Conservation (phyloP, 2,888 invertebrate species). For the Conops quadrifasciatus region DNA sequence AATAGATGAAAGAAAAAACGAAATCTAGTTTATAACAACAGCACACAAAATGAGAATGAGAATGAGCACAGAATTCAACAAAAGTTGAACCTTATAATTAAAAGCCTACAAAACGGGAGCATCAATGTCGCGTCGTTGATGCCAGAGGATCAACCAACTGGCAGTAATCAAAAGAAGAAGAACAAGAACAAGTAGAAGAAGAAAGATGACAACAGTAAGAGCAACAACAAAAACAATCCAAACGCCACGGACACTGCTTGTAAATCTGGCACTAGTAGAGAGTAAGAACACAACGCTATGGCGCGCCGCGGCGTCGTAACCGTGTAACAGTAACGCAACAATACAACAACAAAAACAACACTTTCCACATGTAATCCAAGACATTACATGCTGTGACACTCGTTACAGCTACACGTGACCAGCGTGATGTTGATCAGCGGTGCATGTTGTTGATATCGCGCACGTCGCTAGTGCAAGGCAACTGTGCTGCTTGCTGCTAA, state of each 20-base stretch:
- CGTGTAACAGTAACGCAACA: not conserved
- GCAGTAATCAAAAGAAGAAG: not conserved
- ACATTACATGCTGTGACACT: conserved; percentile 29
- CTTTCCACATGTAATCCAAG: conserved; percentile 24
- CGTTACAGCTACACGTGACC: conserved; percentile 32
- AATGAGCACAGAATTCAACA: too few relatives aligned
- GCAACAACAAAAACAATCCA: not conserved
- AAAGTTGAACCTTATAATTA: conserved; percentile 8
- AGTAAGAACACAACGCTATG: not conserved
- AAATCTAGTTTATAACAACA: too few relatives aligned
- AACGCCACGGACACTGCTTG: too few relatives aligned
- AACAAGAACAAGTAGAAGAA: not conserved
- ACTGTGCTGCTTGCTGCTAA: not conserved
- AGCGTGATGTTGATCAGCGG: conserved; percentile 13
- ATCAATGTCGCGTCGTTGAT: too few relatives aligned
- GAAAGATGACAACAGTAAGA: not conserved
- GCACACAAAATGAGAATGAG: too few relatives aligned
- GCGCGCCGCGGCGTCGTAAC: not conserved
- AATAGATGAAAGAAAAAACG: too few relatives aligned
- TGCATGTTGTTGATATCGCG: not conserved
- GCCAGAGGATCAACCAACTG: not conserved
- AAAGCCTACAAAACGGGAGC: not conserved
- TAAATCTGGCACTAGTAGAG: not conserved
- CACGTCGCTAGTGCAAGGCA: not conserved
- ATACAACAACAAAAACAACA: conserved; percentile 15